Evolutionary conservation across 2,888 invertebrate genomes (phyloP).

Genomic region (Apamea epomidion): DNA sequence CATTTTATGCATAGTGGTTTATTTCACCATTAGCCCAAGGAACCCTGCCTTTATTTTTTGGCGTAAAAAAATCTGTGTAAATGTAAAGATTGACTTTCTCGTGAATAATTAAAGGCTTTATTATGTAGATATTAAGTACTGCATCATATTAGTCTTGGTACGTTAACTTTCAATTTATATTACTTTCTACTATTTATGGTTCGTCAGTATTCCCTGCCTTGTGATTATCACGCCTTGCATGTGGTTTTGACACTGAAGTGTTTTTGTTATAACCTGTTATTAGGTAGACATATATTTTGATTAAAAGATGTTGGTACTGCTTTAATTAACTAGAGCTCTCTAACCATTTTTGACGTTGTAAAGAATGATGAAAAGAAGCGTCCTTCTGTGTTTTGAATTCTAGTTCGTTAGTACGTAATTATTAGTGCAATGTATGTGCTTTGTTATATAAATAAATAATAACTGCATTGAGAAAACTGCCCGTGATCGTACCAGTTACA

Average conservation of each 20-base stretch:
- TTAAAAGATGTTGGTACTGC: constrained; percentile 25
- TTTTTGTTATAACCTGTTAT: constrained; percentile 21
- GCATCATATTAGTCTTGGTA: constrained; percentile 54
- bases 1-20: background rate
- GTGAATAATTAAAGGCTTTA: constrained; percentile 55
- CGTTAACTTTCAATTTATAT: constrained; percentile 66
- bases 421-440: background rate
- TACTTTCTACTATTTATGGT: constrained; percentile 57
- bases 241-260: constrained; percentile 23
- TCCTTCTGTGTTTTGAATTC: background rate
- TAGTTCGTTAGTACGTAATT: no score
- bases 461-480: background rate
- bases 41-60: constrained; percentile 48
- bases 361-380: background rate
- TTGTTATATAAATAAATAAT: no score
- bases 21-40: background rate
- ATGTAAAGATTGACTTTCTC: constrained; percentile 66
- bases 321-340: constrained; percentile 22
- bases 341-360: background rate
- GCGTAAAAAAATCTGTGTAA: constrained; percentile 45
- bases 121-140: constrained; percentile 51
- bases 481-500: background rate
- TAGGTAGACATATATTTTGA: constrained; percentile 5
- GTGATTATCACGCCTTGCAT: constrained; percentile 36
- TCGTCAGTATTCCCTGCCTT: constrained; percentile 7